Percentiles rank a stretch among this genome's conserved stretches.
phyloP scores from a whole-genome alignment of 2,888 invertebrate genomes.

The Oscheius sp. region DNA sequence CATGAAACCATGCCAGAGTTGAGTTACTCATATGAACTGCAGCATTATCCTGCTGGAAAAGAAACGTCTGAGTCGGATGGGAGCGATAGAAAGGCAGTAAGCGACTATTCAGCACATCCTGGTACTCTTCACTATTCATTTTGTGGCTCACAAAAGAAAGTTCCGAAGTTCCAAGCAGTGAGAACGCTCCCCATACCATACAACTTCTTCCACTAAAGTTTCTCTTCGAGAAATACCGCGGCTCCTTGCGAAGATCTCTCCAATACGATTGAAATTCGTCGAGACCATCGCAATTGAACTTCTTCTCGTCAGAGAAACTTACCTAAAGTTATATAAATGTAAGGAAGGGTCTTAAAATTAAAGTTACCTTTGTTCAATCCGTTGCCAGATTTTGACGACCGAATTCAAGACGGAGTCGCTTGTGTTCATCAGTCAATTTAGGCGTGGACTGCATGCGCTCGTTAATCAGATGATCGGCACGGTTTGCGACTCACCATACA shows the following conservation, averaged over 20 bases:
- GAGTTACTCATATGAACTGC: not conserved
- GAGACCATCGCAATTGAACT: conserved; percentile 56
- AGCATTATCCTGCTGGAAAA: not conserved
- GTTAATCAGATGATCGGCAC: not conserved
- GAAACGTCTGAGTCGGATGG: fast-evolving
- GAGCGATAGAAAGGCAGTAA: too few species aligned
- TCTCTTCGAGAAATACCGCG: conserved; percentile 36
- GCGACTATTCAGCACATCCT: too few species aligned
- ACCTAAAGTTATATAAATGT: too few species aligned
- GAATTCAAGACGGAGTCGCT: conserved; percentile 26
- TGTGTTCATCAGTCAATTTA: conserved; percentile 8
- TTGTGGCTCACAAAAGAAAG: conserved; percentile 6
- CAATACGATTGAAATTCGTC: conserved; percentile 51
- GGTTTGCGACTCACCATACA: not conserved
- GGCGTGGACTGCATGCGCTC: conserved; percentile 4
- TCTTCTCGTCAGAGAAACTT: conserved; percentile 56
- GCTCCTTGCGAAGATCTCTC: conserved; percentile 47
- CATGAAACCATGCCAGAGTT: not conserved
- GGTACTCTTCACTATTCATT: too few species aligned
- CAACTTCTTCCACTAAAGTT: conserved; percentile 50
- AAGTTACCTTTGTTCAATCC: conserved; percentile 9
- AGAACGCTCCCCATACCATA: conserved; percentile 53
- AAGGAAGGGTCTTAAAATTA: not conserved
- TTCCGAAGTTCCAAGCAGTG: not conserved
- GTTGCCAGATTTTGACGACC: conserved; percentile 15